Percentiles rank a stretch among this genome's conserved stretches.
These are phyloP conservation scores for Microcaecilia unicolor DNA, from an alignment of 2,797 vertebrate species.

Conservation along the genomic window DNA sequence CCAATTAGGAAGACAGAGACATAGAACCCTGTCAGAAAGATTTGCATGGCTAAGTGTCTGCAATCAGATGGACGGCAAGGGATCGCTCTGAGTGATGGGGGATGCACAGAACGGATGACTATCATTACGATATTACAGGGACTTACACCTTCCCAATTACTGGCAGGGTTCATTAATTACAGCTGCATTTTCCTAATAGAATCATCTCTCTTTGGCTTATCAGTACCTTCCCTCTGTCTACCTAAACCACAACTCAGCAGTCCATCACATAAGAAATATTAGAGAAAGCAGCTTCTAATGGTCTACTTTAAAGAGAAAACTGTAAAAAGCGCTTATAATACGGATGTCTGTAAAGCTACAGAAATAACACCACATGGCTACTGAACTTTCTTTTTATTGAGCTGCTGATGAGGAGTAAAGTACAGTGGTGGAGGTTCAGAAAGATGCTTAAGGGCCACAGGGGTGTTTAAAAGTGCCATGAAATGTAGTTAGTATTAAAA, in stretches of 20 bases:
- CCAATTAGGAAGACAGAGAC: constrained; percentile 99
- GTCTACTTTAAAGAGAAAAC: constrained; percentile 49
- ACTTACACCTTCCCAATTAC: constrained; percentile 95
- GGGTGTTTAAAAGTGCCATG: constrained; percentile 21
- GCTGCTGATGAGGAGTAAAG: constrained; percentile 7
- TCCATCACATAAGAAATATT: constrained; percentile 60
- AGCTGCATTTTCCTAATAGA: constrained; percentile 67
- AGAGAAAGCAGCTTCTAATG: constrained; percentile 29
- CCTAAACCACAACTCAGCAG: constrained; percentile 56
- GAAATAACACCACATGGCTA: not conserved
- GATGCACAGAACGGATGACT: constrained; percentile 82
- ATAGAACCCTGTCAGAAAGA: constrained; percentile 90
- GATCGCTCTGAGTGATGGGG: constrained; percentile 71
- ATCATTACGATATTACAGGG: constrained; percentile 90
- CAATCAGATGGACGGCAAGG: constrained; percentile 86
- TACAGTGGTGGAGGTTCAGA: constrained; percentile 12
- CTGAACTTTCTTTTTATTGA: constrained; percentile 18
- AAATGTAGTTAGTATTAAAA: too few species aligned
- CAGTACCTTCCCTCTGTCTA: constrained; percentile 65
- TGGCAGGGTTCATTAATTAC: constrained; percentile 97
- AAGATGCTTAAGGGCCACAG: constrained; percentile 8
- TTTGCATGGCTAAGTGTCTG: constrained; percentile 96
- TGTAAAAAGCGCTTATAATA: not conserved
- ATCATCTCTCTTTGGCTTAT: constrained; percentile 54
- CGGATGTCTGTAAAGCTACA: constrained; percentile 9